phyloP scores from a whole-genome alignment of 1,140 invertebrate genomes.

The Drosophila persimilis region DNA sequence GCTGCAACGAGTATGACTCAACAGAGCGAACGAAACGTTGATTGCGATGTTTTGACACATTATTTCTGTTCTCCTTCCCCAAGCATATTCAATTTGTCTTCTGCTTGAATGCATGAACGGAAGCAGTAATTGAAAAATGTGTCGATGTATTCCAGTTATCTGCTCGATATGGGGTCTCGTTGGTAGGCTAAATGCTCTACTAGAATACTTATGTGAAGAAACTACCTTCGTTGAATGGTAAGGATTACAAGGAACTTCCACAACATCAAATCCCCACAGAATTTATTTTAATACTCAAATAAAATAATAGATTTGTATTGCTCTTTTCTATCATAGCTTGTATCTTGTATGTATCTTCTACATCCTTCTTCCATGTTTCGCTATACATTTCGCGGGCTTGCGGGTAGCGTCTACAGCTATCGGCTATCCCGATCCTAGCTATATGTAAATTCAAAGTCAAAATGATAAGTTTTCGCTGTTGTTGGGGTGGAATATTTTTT shows the following conservation, averaged over 20 bases:
- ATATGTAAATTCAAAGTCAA: slow-evolving; percentile 56
- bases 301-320: too few species aligned
- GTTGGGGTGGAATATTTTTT: slow-evolving; percentile 12
- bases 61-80: slow-evolving; percentile 1
- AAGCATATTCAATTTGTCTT: slow-evolving; percentile 42
- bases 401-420: slow-evolving; percentile 32
- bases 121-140: slow-evolving; percentile 69
- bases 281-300: too few species aligned
- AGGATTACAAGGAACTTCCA: background rate
- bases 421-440: slow-evolving; percentile 25
- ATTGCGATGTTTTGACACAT: slow-evolving; percentile 32
- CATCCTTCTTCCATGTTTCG: background rate
- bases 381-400: too few species aligned
- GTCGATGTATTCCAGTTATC: slow-evolving; percentile 38
- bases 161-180: slow-evolving; percentile 2
- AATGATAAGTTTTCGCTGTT: slow-evolving; percentile 52
- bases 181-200: slow-evolving; percentile 21
- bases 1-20: slow-evolving; percentile 10
- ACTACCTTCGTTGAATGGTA: too few species aligned
- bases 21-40: slow-evolving; percentile 12
- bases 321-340: background rate
- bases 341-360: background rate
- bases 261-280: background rate
- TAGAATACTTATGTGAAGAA: too few species aligned
- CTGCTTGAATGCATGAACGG: slow-evolving; percentile 49